phyloP scores from a whole-genome alignment of 2,888 invertebrate species.

The Polydrusus cervinus region DNA sequence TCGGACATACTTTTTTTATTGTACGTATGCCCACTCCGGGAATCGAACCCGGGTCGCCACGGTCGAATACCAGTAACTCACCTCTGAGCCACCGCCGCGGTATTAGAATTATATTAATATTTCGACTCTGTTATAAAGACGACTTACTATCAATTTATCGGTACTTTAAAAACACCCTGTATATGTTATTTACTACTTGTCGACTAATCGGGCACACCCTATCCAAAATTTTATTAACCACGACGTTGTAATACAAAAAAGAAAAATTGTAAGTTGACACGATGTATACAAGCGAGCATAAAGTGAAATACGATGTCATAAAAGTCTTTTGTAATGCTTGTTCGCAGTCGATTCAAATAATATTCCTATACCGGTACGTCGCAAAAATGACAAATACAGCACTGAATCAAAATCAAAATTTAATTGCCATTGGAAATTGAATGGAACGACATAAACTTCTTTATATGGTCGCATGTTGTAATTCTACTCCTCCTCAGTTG shows the following conservation, averaged over 20 bases:
- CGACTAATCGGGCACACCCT: background rate
- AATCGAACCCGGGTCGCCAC: too few species aligned
- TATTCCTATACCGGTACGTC: conserved; percentile 12
- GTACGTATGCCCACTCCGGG: too few species aligned
- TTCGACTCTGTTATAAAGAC: background rate
- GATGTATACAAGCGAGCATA: conserved; percentile 21
- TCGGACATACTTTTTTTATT: too few species aligned
- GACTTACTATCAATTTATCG: too few species aligned
- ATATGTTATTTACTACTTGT: background rate
- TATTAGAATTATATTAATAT: too few species aligned
- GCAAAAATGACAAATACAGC: conserved; percentile 22
- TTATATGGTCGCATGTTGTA: conserved; percentile 21
- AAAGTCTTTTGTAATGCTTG: conserved; percentile 21
- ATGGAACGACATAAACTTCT: conserved; percentile 26
- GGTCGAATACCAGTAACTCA: too few species aligned
- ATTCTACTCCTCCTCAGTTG: conserved; percentile 7
- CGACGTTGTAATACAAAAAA: conserved; percentile 37
- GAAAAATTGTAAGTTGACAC: conserved; percentile 35
- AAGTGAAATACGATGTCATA: conserved; percentile 31
- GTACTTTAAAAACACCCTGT: background rate
- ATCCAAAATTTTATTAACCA: conserved; percentile 11
- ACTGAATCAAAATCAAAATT: conserved; percentile 28
- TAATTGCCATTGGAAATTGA: conserved; percentile 28
- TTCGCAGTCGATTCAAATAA: conserved; percentile 24
- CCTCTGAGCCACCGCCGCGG: too few species aligned